Percentiles rank a stretch among this genome's conserved stretches.
Conservation (phyloP, 2,888 invertebrate species). For the Hoplodrina blanda region DNA sequence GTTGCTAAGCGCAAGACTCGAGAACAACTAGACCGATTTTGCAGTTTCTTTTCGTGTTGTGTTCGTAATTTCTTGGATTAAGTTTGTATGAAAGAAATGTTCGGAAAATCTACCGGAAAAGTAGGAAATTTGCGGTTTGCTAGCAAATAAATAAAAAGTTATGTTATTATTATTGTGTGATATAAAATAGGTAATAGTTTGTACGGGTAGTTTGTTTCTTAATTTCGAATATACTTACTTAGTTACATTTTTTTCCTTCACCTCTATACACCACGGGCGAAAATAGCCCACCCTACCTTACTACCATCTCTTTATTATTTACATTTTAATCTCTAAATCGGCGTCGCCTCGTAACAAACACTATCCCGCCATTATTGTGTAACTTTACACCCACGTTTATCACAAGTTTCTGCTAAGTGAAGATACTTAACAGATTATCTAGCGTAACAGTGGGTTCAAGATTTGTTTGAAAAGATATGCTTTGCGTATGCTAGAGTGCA, state of each 20-base stretch:
- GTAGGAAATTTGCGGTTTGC: too few relatives aligned
- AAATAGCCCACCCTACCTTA: constrained; percentile 24
- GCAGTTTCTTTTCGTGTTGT: too few relatives aligned
- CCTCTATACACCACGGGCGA: neutral
- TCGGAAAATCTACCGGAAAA: too few relatives aligned
- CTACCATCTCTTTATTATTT: neutral
- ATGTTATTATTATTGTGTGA: too few relatives aligned
- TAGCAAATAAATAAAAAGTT: too few relatives aligned
- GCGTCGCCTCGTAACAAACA: constrained; percentile 47
- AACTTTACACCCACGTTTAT: constrained; percentile 38
- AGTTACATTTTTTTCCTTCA: neutral
- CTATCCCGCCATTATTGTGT: constrained; percentile 33
- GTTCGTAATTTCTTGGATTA: too few relatives aligned
- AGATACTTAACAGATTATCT: constrained; percentile 49
- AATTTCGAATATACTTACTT: too few relatives aligned
- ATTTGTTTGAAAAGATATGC: constrained; percentile 12
- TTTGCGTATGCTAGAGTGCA: constrained; percentile 11
- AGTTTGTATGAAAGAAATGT: too few relatives aligned
- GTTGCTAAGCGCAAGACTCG: too few relatives aligned
- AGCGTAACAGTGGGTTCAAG: constrained; percentile 10
- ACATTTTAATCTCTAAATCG: constrained; percentile 38
- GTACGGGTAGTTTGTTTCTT: too few relatives aligned
- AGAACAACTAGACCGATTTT: too few relatives aligned
- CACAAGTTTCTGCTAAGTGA: constrained; percentile 32
- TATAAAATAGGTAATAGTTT: too few relatives aligned